Evolutionary conservation across 2,888 invertebrate genomes (phyloP), one percentile per base, ranked within the genome.

Genomic region (Thymelicus sylvestris): DNA sequence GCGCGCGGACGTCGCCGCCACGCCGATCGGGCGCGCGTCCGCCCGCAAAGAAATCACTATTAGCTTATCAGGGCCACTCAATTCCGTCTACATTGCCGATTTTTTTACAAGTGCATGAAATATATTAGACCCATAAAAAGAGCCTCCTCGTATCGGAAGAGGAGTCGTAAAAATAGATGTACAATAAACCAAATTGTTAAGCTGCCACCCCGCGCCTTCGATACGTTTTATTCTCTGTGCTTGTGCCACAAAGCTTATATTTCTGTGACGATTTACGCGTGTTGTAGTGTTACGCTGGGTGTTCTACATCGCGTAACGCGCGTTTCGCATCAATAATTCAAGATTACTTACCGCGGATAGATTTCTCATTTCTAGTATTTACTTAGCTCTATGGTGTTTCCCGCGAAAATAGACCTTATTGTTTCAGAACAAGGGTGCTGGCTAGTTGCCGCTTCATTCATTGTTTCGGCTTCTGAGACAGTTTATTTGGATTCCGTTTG

Each of bases 271-370:
- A 12, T 15, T 50, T 48, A 7, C 4, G 24, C 31, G 38, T 48
- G 48, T 47, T 61, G 66, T 15, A 7, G 72, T 73, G 73, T 66
- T 74, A 64, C 44, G 47, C 24, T 19, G 71, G 19, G 48, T 59
- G 52, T 60, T 57, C 88, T 89, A 86, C 81, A 80, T 75, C 82
- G 84, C 85, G 85, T 82, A 83, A 83, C 85, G 82, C 81, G 80
- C 81, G 82, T 82, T 84, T 83, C 85, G 84, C 88, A 88, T 92
- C 91, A 90, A 91, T 93, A 92, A 91, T 89, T 92, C 90, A 91
- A 87, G 90, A 91, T 92, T 91, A 92, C 82, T 77, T 75, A 74
- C 74, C 73, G 74, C 70, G 78, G 81, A 83, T 84, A 80, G 83
- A 84, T 85, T 83, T 80, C 79, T 81, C 81, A 81, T 81, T 83